A percentile compares a stretch with the other conserved stretches of the same genome.
These are phyloP conservation scores for Epinotia nisella DNA, from an alignment of 2,888 invertebrate species.

Conservation along the genomic window DNA sequence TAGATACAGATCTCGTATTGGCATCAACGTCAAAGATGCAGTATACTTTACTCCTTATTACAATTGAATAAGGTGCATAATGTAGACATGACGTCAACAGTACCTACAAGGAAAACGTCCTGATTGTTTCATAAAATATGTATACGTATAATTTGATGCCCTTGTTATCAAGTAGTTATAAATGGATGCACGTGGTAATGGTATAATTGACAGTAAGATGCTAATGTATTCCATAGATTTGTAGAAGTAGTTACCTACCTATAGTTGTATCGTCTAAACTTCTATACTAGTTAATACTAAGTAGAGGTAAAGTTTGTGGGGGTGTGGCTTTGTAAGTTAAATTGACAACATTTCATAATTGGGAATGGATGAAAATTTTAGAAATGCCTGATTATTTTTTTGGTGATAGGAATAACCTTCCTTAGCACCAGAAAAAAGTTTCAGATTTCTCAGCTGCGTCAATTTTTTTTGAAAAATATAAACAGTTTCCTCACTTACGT, in stretches of 20 bases:
- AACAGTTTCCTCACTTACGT: no score
- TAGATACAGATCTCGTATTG: constrained; percentile 21
- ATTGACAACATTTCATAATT: no score
- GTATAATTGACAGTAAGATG: background rate
- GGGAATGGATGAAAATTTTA: no score
- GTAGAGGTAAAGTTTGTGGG: no score
- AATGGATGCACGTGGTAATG: constrained; percentile 7
- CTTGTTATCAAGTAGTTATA: constrained; percentile 8
- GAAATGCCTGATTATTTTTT: no score
- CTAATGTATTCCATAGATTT: constrained; percentile 6
- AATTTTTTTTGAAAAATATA: no score
- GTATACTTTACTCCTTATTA: background rate
- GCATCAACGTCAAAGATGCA: background rate
- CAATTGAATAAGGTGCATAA: background rate
- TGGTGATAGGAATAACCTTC: no score
- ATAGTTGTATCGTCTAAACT: background rate
- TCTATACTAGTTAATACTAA: no score
- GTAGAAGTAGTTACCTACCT: no score
- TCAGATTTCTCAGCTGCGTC: no score
- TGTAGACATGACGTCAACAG: background rate
- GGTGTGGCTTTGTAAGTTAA: no score
- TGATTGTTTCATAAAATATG: constrained; percentile 14
- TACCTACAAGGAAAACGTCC: constrained; percentile 13
- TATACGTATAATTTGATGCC: background rate
- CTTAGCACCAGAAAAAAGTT: no score